phyloP scores from a whole-genome alignment of 2,797 vertebrate species.

The Muraenolepis orangiensis region DNA sequence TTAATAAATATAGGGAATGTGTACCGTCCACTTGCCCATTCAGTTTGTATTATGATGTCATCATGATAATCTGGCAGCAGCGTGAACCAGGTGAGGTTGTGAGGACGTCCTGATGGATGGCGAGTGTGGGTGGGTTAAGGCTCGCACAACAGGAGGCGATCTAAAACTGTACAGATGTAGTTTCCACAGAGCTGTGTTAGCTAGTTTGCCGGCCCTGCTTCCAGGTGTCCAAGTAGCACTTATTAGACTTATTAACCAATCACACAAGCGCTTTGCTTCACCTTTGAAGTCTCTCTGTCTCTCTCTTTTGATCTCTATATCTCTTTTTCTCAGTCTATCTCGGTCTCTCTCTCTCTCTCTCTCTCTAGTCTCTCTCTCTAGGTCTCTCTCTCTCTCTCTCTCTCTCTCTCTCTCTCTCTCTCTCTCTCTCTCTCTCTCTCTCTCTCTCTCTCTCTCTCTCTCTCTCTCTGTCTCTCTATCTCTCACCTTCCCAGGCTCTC shows the following conservation, averaged over 20 bases:
- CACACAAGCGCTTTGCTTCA: background rate
- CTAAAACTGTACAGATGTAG: background rate
- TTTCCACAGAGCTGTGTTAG: background rate
- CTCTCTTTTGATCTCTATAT: background rate
- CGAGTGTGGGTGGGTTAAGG: background rate
- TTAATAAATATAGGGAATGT: background rate
- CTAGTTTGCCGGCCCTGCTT: background rate
- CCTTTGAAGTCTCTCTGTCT: background rate
- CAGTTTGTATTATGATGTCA: background rate
- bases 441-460: no score
- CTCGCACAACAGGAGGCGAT: no score
- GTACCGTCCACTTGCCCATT: background rate
- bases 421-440: background rate
- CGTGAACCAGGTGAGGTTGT: background rate
- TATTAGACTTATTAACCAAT: background rate
- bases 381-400: constrained; percentile 2
- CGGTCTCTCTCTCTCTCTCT: background rate
- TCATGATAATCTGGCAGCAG: background rate
- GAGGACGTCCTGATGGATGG: background rate
- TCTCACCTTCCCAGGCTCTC: no score
- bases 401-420: constrained; percentile 1
- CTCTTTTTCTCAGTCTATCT: background rate
- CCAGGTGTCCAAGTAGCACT: background rate
- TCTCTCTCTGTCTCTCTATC: no score
- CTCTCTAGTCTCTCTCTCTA: no score